Evolutionary conservation across 2,888 invertebrate genomes (phyloP), one percentile per base, ranked within the genome.

Genomic region (Troglohyphantes excavatus): DNA sequence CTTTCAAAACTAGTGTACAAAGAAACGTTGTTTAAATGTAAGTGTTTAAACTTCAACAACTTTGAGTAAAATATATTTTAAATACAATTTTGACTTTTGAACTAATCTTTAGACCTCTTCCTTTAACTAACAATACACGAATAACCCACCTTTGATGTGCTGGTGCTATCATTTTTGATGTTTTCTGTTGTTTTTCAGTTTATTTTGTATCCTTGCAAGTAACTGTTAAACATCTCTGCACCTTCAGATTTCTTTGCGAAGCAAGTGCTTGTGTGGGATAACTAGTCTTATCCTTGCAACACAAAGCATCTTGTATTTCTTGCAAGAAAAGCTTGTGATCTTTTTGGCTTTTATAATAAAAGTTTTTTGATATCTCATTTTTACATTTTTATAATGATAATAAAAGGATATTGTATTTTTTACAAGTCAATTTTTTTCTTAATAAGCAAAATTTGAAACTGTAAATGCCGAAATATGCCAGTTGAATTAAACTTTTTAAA

Each of bases 191-290:
- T 78, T 78, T 65, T 65, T 78, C 78, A 78, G 78, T 78, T 78
- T n/a, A 72, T 72, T 78, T 78, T 65, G 65, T 78, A 65, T 23
- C n/a, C n/a, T 53, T 78, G 61, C 78, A 78, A 78, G 78, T 78
- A 78, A 78, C 63, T 82, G 82, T 82, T 23, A 79, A 87, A 78
- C 53, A 65, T 75, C 70, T 70, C 73, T 61, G 59, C 73, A 63
- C 76, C 29, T 89, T 89, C 72, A 53, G 17, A 17, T 53, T 29
- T 67, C 61, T 88, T 72, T 73, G 78, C 23, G 82, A 82, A 81
- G 53, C 85, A 53, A 78, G 65, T 87, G 90, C 90, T 87, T 90
- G 78, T 90, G 90, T 82, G 70, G 70, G 90, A 83, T 90, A 83
- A 90, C 72, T 33, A 29, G 83, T 72, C 61, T 90, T 90, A 87